A percentile compares a stretch with the other conserved stretches of the same genome.
These are phyloP conservation scores for Neuroscelio doddi DNA, from an alignment of 2,888 invertebrate genomes.

Conservation along the genomic window DNA sequence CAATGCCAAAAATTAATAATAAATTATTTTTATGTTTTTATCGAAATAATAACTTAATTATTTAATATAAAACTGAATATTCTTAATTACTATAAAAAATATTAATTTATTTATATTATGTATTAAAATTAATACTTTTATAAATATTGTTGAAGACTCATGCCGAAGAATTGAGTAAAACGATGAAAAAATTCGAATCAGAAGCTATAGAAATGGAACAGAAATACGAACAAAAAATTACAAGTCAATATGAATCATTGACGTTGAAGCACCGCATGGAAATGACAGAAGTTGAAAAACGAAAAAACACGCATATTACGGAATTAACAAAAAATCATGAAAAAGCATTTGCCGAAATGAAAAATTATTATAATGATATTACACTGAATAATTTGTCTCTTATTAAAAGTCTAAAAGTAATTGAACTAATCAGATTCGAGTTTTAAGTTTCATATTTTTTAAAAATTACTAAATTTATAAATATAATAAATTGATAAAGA, in stretches of 20 bases:
- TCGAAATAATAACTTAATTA: too few species aligned
- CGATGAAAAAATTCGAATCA: constrained; percentile 76
- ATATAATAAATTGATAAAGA: too few species aligned
- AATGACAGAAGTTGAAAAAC: constrained; percentile 90
- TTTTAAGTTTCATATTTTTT: not conserved
- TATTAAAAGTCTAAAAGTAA: constrained; percentile 89
- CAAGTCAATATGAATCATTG: constrained; percentile 81
- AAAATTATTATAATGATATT: constrained; percentile 96
- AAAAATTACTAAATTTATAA: not conserved
- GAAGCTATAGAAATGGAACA: constrained; percentile 80
- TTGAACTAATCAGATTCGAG: too few species aligned
- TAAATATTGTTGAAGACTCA: constrained; percentile 15
- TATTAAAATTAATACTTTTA: constrained; percentile 1
- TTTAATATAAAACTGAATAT: too few species aligned
- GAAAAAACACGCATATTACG: constrained; percentile 90
- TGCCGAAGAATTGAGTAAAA: constrained; percentile 37
- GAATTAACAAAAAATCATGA: constrained; percentile 88
- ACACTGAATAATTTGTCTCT: constrained; percentile 93
- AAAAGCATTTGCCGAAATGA: constrained; percentile 89
- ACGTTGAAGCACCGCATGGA: constrained; percentile 85
- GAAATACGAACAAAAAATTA: constrained; percentile 84
- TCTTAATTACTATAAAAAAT: too few species aligned
- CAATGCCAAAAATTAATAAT: too few species aligned
- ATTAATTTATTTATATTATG: too few species aligned
- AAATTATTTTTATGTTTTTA: too few species aligned